Conservation (phyloP, 2,888 invertebrate species). For the Drosophila acutilabella region DNA sequence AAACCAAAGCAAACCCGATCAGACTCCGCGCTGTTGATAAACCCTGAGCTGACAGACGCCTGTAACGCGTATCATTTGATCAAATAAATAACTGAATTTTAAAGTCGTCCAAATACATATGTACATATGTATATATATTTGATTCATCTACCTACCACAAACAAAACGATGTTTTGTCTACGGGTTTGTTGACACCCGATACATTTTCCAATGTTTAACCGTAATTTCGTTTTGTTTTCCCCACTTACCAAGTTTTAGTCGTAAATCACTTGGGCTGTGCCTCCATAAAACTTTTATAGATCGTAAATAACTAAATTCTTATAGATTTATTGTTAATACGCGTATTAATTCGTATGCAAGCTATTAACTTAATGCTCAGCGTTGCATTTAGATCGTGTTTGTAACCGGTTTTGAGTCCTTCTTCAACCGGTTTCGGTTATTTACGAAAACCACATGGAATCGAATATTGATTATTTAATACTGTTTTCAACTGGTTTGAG, state of each 20-base stretch:
- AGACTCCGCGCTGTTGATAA: conserved; percentile 13
- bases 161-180: conserved; percentile 56
- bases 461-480: background rate
- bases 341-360: conserved; percentile 2
- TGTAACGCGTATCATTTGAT: conserved; percentile 18
- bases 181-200: conserved; percentile 36
- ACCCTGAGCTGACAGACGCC: conserved; percentile 16
- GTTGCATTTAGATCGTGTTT: conserved; percentile 5
- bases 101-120: conserved; percentile 23
- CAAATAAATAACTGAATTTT: conserved; percentile 46
- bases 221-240: background rate
- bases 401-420: conserved; percentile 18
- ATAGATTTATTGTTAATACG: background rate
- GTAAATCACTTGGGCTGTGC: conserved; percentile 7
- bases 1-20: background rate
- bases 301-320: background rate
- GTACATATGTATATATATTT: background rate
- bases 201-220: conserved; percentile 24
- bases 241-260: background rate
- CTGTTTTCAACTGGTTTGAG: conserved; percentile 8
- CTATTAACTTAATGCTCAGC: background rate
- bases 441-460: conserved; percentile 1
- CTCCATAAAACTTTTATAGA: conserved; percentile 4
- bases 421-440: conserved; percentile 4
- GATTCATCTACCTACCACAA: conserved; percentile 9